A percentile compares a stretch with the other conserved stretches of the same genome.
phyloP scores from a whole-genome alignment of 2,113 vertebrate species.

The Petrocephalus microphthalmus region DNA sequence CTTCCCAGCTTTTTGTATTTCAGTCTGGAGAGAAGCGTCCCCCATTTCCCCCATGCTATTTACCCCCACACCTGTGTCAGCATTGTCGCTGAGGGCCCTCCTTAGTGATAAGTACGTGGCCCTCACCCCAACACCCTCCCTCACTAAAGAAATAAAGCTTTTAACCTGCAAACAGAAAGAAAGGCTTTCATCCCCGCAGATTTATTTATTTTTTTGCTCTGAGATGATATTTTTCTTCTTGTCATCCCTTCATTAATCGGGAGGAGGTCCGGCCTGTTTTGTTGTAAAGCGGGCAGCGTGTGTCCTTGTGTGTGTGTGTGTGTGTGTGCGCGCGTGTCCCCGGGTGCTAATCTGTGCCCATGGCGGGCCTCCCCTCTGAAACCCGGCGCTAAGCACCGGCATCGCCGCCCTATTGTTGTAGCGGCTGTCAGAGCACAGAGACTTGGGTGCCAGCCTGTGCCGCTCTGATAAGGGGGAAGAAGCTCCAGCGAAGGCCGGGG shows the following conservation, averaged over 20 bases:
- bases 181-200: not conserved
- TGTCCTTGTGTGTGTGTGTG: constrained; percentile 31
- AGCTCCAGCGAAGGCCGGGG: constrained; percentile 59
- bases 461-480: constrained; percentile 70
- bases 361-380: constrained; percentile 67
- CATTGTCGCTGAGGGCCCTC: not conserved
- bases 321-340: constrained; percentile 29
- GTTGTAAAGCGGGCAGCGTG: constrained; percentile 22
- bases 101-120: not conserved
- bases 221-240: constrained; percentile 12
- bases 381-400: constrained; percentile 55
- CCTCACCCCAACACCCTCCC: not conserved
- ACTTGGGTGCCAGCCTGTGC: constrained; percentile 56
- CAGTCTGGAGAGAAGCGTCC: not conserved
- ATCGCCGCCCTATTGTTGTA: constrained; percentile 49
- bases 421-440: constrained; percentile 51
- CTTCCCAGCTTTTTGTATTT: not conserved
- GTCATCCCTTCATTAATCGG: constrained; percentile 16
- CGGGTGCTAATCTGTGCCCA: constrained; percentile 65
- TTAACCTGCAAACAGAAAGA: not conserved
- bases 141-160: not conserved
- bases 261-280: not conserved
- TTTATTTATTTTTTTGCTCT: not conserved
- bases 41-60: not conserved
- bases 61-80: constrained; percentile 24